Base-by-base conservation (phyloP, 1,140 invertebrate species). In the Cydia strobilella region DNA sequence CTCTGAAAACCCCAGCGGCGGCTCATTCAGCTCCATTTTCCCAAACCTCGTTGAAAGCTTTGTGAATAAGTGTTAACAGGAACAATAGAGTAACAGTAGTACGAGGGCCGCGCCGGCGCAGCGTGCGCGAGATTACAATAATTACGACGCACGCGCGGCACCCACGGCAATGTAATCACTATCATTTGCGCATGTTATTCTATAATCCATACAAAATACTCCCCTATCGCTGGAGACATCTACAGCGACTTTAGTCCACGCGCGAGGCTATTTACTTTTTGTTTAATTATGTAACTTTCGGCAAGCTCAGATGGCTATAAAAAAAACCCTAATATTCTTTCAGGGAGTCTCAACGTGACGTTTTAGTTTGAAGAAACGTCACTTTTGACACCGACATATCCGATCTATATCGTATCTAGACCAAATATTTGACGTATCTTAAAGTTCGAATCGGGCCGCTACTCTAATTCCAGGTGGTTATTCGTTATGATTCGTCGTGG, bases 161-260 rank as follows among this genome's bases (percentile, higher is more conserved):
- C 82, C 80, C 80, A 76, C 77, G 69, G 62, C 74, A 72, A 80
- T 77, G 79, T 90, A 92, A 92, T 90, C 85, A 92, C 90, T 90
- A 86, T 90, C 81, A 90, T 92, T 92, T 92, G 83, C 84, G 77
- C 86, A 84, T 88, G 89, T 91, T 90, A 89, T 89, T 90, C 87
- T 90, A 87, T 89, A 86, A 86, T 82, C 85, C 77, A 82, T 83
- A 85, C 82, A 85, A 89, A 90, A 90, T 79, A 79, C 77, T 77
- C 74, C 78, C 78, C 81, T 89, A 88, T 89, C 86, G 83, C 77
- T 18, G 77, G 82, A 80, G 82, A 88, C 85, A 90, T 89, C 86
- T 76, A 72, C 18, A 6, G 20, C 10, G 20, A 59, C 54, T 42
- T 51, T 51, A 13, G 45, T 48, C 25, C 23, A 23, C 13, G 72